A percentile compares a stretch with the other conserved stretches of the same genome.
Evolutionary conservation across 30 jellyfish, hydroid and myxozoan genomes (phyloP).

Genomic region (Clytia hemisphaerica): DNA sequence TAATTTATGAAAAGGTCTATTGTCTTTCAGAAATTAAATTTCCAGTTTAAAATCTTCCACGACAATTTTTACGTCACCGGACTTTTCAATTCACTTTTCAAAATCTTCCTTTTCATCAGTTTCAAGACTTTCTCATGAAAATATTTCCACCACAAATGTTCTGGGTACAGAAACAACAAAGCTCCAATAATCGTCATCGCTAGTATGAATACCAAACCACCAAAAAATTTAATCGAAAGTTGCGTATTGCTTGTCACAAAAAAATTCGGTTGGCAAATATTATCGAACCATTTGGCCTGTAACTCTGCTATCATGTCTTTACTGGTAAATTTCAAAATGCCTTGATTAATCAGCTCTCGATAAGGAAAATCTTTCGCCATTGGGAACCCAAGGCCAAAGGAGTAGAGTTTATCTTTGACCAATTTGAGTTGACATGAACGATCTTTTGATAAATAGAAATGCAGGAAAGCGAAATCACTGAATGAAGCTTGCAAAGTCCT

Average conservation of each 20-base stretch:
- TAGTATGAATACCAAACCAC: conserved; percentile 28
- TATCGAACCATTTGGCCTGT: conserved; percentile 42
- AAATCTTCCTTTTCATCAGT: no score
- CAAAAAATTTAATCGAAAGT: conserved; percentile 15
- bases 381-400: conserved; percentile 45
- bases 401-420: conserved; percentile 13
- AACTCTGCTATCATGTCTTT: conserved; percentile 5
- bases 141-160: no score
- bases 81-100: no score
- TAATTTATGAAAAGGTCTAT: no score
- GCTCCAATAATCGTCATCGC: conserved; percentile 3
- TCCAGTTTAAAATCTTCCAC: no score
- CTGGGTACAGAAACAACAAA: neutral
- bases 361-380: conserved; percentile 40
- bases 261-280: conserved; percentile 18
- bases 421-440: conserved; percentile 36
- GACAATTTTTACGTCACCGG: no score
- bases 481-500: conserved; percentile 50
- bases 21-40: no score
- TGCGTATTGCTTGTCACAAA: neutral
- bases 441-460: conserved; percentile 29
- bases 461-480: conserved; percentile 33
- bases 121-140: no score
- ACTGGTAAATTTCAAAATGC: conserved; percentile 7
- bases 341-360: conserved; percentile 20